Evolutionary conservation across 2,888 invertebrate genomes (phyloP), one percentile per base, ranked within the genome.

Genomic region (Mythimna impura): DNA sequence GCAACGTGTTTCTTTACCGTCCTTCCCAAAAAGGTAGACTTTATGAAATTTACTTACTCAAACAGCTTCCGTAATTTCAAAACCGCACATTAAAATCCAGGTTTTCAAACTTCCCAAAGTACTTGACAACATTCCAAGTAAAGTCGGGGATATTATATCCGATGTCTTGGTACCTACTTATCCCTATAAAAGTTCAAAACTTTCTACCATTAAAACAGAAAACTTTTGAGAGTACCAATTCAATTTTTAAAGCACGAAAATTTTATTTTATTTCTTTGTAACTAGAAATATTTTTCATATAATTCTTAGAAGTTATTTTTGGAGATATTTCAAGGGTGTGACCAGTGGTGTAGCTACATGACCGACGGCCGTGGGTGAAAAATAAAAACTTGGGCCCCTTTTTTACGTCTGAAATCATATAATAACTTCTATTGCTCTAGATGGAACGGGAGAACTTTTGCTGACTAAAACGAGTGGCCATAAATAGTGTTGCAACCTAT

Each of bases 121-220:
- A 47, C 70, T 54, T 34, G 34, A 47, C 8, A 58, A 50, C 17
- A 43, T 17, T 12, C n/a, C 17, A 2, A 60, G 30, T 7, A 17
- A n/a, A 60, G 1, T 2, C 30, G 22, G 30, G 3, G 8, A 30
- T 34, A 2, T n/a, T n/a, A n/a, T 17, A 34, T 12, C 22, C 34
- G 17, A 22, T 47, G 47, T 8, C 20, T 8, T n/a, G 25, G 25
- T 40, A 40, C 22, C 9, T 43, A 43, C 25, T 63, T 30, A 66
- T 36, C 22, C 34, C 25, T 30, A 6, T 36, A 8, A 57, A 40
- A 62, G 17, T 30, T 20, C 9, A 50, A 43, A 75, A 57, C 22
- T 34, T 57, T 22, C 10, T 9, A 20, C 20, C 12, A 40, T 76
- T 50, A 50, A 17, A 57, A 76, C 40, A 12, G 17, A 66, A 64